Conservation (phyloP, 2,113 vertebrate genomes). For the Scomber colias region DNA sequence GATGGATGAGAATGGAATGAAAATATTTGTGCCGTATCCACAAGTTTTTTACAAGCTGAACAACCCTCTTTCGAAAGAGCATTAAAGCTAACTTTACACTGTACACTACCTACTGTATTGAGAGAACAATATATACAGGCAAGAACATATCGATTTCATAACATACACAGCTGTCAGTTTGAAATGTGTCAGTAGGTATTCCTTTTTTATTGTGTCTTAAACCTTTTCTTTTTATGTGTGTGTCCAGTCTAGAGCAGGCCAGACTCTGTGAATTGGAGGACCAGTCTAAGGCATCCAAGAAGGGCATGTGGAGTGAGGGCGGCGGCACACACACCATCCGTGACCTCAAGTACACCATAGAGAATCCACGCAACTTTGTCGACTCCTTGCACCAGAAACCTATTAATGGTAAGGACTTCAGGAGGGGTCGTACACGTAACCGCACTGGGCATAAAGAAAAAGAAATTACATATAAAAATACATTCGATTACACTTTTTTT, state of each 20-base stretch:
- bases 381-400: conserved; percentile 98
- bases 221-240: conserved; percentile 20
- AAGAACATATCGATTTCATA: not conserved
- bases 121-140: not conserved
- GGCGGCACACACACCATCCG: conserved; percentile 90
- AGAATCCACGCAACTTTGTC: conserved; percentile 96
- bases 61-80: not conserved
- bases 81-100: not conserved
- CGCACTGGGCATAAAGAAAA: not conserved
- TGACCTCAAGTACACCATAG: conserved; percentile 94
- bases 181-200: not conserved
- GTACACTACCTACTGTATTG: not conserved
- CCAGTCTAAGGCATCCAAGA: conserved; percentile 90
- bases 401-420: conserved; percentile 89
- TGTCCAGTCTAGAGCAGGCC: conserved; percentile 91
- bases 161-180: conserved; percentile 8
- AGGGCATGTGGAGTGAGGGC: conserved; percentile 95
- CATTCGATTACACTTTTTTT: conserved; percentile 15
- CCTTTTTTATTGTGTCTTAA: conserved; percentile 16
- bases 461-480: conserved; percentile 1
- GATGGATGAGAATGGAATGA: not conserved
- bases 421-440: not conserved
- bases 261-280: conserved; percentile 95
- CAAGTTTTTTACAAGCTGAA: not conserved
- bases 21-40: not conserved